A percentile compares a stretch with the other conserved stretches of the same genome.
Conservation (phyloP, 2,888 invertebrate species). For the Lasioglossum malachurum region DNA sequence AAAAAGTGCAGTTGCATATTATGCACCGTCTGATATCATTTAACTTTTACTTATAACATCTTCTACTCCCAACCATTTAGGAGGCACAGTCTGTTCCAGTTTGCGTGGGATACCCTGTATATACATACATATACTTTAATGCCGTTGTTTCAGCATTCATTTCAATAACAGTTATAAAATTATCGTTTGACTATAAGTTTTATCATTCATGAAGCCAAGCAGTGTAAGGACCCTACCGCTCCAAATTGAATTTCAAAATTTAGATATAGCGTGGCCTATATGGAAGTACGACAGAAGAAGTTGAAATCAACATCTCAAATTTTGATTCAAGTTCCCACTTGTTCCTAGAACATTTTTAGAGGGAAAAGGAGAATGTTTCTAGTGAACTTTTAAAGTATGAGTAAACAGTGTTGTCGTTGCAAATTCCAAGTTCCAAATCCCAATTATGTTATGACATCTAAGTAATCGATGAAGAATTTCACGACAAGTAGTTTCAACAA, state of each 20-base stretch:
- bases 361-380: background rate
- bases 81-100: no score
- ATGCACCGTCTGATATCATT: no score
- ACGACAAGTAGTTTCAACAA: background rate
- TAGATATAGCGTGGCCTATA: background rate
- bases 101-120: no score
- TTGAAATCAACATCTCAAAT: background rate
- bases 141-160: no score
- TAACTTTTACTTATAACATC: no score
- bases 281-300: background rate
- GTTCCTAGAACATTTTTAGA: background rate
- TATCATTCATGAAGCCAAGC: background rate
- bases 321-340: background rate
- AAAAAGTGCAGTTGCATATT: no score
- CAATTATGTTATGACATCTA: background rate
- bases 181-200: no score
- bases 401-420: background rate
- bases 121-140: no score
- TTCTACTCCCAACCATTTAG: no score
- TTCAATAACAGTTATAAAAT: no score
- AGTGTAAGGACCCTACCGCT: background rate
- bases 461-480: background rate
- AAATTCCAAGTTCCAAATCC: background rate
- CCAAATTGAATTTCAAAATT: background rate
- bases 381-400: background rate